Base-by-base conservation (phyloP, 2,113 vertebrate genomes). In the Trochalopteron elliotii region DNA sequence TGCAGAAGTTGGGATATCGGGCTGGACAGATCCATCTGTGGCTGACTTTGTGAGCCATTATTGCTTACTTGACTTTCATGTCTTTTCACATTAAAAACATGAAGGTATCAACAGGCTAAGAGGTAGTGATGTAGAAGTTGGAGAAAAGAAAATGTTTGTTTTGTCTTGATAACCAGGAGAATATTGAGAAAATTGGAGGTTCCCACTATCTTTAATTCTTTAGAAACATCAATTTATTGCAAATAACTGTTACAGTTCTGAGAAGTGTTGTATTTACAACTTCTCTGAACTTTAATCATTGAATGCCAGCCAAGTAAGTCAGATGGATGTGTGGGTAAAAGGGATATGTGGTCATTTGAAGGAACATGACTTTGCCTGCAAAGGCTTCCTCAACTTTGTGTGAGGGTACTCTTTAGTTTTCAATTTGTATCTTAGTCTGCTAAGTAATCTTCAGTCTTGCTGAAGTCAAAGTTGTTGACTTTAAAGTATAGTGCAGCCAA, bases 221-320 rank as follows among this genome's bases (percentile, higher is more conserved):
- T 50, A 65, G 69, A 87, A 90, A 74, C 13, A 55, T 45, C 25
- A 37, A 19, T 63, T 61, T 74, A 39, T 67, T 83, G 76, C 65
- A 78, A 94, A 30, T 55, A 94, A 52, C 78, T 77, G 33, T 84
- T 89, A 56, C 28, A 71, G 65, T 45, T 93, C 71, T 81, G 56
- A 44, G 28, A 90, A 83, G 67, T 90, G 59, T 56, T 92, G 3
- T 47, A 30, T 93, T 93, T 89, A 83, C 60, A 13, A 75, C 17
- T 91, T 87, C 61, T 68, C 64, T 83, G 59, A 72, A 44, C 27
- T 94, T 69, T 28, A 80, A 83, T 79, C 52, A 63, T 47, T 78
- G 80, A 89, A 49, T 75, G 37, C 77, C 77, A 82, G 74, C 69
- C 81, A 91, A 87, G 68, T 92, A 39, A 94, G 53, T 95, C 77